Base-by-base conservation (phyloP, 2,888 invertebrate species). In the Crepidodera aurea region DNA sequence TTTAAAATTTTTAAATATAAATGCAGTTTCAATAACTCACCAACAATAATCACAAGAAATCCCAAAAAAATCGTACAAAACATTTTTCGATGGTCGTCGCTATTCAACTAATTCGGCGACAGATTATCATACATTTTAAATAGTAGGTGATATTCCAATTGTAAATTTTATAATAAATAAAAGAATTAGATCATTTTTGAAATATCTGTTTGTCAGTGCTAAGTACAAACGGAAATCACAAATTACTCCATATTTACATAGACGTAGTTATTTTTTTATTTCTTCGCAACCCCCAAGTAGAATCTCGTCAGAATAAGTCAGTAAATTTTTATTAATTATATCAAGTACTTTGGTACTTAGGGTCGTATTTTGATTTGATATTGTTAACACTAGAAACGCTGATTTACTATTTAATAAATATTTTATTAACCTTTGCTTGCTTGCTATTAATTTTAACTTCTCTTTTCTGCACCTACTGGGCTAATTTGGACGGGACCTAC, bases 151-250 rank as follows among this genome's bases (percentile, higher is more conserved):
- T 16, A 32, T 5, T 32, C 6, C 10, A 16, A 50, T 32, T 18
- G n/a, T 18, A 16, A 16, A 12, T 16, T 39, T 37, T 39, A 51
- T 1, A n/a, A 22, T 34, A 19, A n/a, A 22, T 34, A 19, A 19
- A 18, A 15, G 1, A 16, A 53, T 53, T n/a, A 12, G 15, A 42
- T 18, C 16, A 29, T 39, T 25, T 40, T 27, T 10, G 29, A 54
- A n/a, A 40, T 54, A 42, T 42, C 25, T 54, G 25, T 8, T 12
- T 22, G 19, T 51, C 34, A 37, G 37, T 51, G 51, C 32, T 34
- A 54, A 42, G 40, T 54, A 13, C n/a, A 25, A 29, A 42, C 22
- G 54, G 54, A 54, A 25, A 29, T 29, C 8, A 7, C 54, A 42
- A 54, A 54, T 54, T 54, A 13, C 39, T 3, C 3, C 15, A 27